Base-by-base conservation (phyloP, 2,888 invertebrate genomes). In the Tetranychus piercei region DNA sequence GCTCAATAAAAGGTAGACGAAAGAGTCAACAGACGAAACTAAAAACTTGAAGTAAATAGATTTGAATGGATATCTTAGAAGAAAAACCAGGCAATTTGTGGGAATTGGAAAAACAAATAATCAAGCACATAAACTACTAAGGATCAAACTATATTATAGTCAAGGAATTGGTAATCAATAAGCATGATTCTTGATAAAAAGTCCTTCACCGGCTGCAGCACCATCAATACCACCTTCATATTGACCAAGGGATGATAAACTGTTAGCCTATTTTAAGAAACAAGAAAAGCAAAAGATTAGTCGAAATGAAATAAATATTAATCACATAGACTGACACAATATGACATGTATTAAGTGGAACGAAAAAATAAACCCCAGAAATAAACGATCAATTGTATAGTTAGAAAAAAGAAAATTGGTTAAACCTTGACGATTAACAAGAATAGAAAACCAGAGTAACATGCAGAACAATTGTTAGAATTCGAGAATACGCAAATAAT, bases 151-250 rank as follows among this genome's bases (percentile, higher is more conserved):
- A n/a, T n/a, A 34, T 5, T 9, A 7, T 55, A 15, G 3, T 55
- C 7, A 55, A 15, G 55, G 15, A 55, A 55, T 15, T 55, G 55
- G 15, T 55, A 55, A 55, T 69, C 22, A 99, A 84, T 97, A 97
- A 79, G 92, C 90, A 84, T 97, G 97, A 85, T 96, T 91, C 81
- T 94, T 92, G 80, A 97, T 89, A 85, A 94, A 97, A 79, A 96
- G 88, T 78, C 90, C 89, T 80, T 91, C 87, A 4, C 88, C 90
- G 74, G 90, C 94, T 79, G 94, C 94, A 82, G 88, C 88, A 81
- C 94, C 92, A 81, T 87, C 86, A 43, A 89, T 89, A 78, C 90
- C 91, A 81, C 96, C 96, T 69, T 89, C 88, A 84, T 96, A 99
- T 85, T 94, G 91, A 80, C 97, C 97, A 80, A 88, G 84, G 74